phyloP scores from a whole-genome alignment of 1,140 invertebrate species.

The Bombus waltoni region DNA sequence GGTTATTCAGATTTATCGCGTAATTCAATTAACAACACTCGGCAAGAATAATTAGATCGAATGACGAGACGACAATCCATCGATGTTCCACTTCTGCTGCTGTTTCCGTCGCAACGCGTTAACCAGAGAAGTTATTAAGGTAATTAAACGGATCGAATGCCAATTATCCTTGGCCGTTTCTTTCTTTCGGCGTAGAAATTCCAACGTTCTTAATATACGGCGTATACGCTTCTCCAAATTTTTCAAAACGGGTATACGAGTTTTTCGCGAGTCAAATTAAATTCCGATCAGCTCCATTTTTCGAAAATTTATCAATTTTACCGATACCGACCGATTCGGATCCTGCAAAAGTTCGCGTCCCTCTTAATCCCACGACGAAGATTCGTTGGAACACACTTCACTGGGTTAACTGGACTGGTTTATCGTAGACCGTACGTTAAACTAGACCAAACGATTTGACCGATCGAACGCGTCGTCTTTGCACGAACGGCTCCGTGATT shows the following conservation, averaged over 20 bases:
- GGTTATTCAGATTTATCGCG: conserved; percentile 29
- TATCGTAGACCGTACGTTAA: neutral
- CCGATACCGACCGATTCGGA: no score
- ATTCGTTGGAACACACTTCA: neutral
- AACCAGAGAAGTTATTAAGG: neutral
- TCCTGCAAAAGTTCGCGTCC: no score
- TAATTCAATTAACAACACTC: conserved; percentile 29
- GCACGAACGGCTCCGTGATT: neutral
- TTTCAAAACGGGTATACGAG: no score
- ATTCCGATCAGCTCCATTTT: no score
- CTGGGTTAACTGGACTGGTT: neutral
- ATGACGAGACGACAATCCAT: no score
- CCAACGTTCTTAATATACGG: neutral
- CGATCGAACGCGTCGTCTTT: conserved; percentile 1
- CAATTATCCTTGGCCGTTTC: neutral
- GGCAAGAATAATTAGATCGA: conserved; percentile 11
- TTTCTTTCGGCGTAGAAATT: no score
- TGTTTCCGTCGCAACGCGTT: neutral
- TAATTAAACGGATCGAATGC: neutral
- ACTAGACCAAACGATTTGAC: neutral
- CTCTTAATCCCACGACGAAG: neutral
- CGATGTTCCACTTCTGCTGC: neutral
- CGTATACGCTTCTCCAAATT: neutral
- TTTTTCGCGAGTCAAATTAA: neutral
- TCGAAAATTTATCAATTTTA: no score